Evolutionary conservation across 2,113 vertebrate species (phyloP), one percentile per base, ranked within the genome.

Genomic region (Acanthochromis polyacanthus): DNA sequence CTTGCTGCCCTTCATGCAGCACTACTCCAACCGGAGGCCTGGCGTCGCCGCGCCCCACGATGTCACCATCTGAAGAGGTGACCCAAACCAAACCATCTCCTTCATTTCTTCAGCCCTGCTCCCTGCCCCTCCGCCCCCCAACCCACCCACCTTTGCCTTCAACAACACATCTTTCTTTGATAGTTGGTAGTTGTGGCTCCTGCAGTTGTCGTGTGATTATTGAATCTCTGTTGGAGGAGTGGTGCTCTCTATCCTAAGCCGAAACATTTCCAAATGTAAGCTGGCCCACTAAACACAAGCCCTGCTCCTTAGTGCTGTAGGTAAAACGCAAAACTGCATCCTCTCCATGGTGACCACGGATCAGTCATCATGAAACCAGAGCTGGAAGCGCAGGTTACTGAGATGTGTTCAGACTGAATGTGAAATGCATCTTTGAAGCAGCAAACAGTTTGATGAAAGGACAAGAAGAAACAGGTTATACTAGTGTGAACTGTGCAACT

Each of bases 1-100:
- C 19, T 23, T 51, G 22, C 40, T 72, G 58, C 88, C 92, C 40
- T 59, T 84, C 45, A 67, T 51, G 65, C 81, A 80, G 55, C 89
- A 76, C 78, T 73, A 71, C 83, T 69, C 86, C 55, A 38, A 74
- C 55, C 52, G 40, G 51, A 87, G 88, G 84, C 90, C 92, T 1
- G 93, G 88, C 15, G 89, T 86, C 69, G 93, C 91, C 16, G 67
- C 83, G 82, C 85, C 88, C 79, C 43, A 78, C 5, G 66, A 86
- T 38, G 51, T 82, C 79, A 30, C 71, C 73, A 83, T 92, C 90
- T 94, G 87, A 93, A 75, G 84, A 75, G 66, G 74, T 48, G 68
- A 65, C 72, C 76, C 61, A 69, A 84, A 61, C 82, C 82, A 82
- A 80, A 75, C 58, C 83, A 48, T 66, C 62, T 58, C 81, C 28